Evolutionary conservation across 2,113 vertebrate species (phyloP).

Genomic region (Mellivora capensis): DNA sequence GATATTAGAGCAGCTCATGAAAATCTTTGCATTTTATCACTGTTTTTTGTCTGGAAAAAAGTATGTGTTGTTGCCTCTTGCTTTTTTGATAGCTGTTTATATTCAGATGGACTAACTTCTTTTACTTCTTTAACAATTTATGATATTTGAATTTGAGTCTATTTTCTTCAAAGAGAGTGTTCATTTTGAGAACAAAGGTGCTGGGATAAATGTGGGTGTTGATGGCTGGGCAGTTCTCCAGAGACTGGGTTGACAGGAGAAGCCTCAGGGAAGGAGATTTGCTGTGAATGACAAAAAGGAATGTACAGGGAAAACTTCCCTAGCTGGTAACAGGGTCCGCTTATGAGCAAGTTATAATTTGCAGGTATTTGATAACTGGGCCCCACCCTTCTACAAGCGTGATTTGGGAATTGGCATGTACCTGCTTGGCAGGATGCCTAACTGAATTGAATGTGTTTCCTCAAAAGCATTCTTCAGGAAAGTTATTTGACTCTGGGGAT

Average conservation of each 20-base stretch:
- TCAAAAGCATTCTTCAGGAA: not conserved
- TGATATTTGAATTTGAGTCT: conserved; percentile 6
- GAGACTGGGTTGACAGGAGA: not conserved
- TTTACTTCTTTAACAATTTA: conserved; percentile 20
- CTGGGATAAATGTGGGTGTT: not conserved
- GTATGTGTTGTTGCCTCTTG: not conserved
- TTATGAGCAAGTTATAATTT: conserved; percentile 49
- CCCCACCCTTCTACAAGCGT: not conserved
- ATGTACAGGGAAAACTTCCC: not conserved
- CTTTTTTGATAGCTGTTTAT: conserved; percentile 16
- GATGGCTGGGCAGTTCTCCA: not conserved
- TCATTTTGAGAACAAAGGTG: conserved; percentile 15
- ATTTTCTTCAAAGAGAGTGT: conserved; percentile 32
- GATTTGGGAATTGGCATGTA: not conserved
- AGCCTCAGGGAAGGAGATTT: conserved; percentile 22
- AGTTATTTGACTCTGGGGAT: not conserved
- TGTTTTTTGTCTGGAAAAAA: not conserved
- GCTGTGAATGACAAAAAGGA: not conserved
- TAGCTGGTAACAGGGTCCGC: not conserved
- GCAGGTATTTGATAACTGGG: not conserved
- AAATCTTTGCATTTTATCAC: conserved; percentile 46
- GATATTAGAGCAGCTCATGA: not conserved
- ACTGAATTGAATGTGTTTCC: not conserved
- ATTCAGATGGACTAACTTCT: not conserved
- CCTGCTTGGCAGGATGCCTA: not conserved